Percentiles rank a stretch among this genome's conserved stretches.
phyloP scores from a whole-genome alignment of 2,113 vertebrate genomes.

The Garra rufa region DNA sequence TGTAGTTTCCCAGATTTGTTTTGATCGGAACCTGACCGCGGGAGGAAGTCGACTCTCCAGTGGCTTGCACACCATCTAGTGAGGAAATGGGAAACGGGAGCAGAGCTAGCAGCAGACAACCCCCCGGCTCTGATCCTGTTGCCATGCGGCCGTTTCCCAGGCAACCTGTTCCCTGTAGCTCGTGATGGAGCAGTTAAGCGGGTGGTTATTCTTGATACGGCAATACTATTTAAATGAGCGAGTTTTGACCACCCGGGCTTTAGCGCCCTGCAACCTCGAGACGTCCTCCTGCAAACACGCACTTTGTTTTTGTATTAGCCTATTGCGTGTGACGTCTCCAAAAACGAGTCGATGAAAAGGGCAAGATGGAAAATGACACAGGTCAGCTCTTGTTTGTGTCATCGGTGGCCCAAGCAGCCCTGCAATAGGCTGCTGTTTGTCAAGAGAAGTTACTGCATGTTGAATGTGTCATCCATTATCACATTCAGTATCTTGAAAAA shows the following conservation, averaged over 20 bases:
- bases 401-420: background rate
- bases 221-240: constrained; percentile 67
- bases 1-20: constrained; percentile 75
- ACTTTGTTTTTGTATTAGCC: constrained; percentile 2
- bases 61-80: constrained; percentile 92
- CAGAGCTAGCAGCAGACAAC: constrained; percentile 84
- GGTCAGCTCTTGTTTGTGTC: constrained; percentile 30
- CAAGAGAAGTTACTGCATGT: background rate
- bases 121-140: constrained; percentile 94
- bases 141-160: constrained; percentile 98
- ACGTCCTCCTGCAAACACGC: background rate
- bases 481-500: background rate
- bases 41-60: constrained; percentile 80
- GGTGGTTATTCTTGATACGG: constrained; percentile 45
- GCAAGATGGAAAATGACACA: constrained; percentile 10
- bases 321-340: background rate
- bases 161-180: constrained; percentile 90
- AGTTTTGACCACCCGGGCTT: constrained; percentile 23
- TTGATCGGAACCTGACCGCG: constrained; percentile 69
- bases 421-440: background rate
- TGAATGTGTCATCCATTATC: background rate
- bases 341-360: background rate
- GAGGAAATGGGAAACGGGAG: constrained; percentile 87
- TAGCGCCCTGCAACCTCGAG: constrained; percentile 21
- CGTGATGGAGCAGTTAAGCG: constrained; percentile 78